These are phyloP conservation scores for Pterocles gutturalis DNA, from an alignment of 2,113 vertebrate genomes.

Conservation along the genomic window DNA sequence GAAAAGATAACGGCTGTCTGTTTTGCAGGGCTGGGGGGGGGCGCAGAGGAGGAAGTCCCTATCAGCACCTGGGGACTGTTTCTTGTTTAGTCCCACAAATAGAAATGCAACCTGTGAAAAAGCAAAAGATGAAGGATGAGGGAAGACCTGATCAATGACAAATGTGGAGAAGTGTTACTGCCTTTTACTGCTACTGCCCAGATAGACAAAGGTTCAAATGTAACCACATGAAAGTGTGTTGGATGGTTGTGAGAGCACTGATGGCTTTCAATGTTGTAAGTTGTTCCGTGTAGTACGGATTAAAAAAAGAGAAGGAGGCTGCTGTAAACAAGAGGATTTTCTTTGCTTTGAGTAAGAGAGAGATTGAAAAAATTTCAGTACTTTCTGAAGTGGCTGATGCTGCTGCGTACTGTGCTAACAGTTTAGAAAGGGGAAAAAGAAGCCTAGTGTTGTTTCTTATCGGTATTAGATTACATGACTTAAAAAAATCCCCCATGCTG, in stretches of 20 bases:
- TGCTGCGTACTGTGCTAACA: neutral
- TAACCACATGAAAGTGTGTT: neutral
- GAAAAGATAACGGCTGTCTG: neutral
- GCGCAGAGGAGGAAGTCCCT: neutral
- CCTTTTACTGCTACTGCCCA: neutral
- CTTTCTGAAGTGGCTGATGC: neutral
- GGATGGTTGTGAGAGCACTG: neutral
- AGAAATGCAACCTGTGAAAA: neutral
- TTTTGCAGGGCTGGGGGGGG: neutral
- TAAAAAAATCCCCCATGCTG: neutral
- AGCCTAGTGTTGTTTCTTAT: constrained; percentile 31
- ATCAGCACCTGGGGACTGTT: neutral
- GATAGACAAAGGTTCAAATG: neutral
- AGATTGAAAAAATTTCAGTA: neutral
- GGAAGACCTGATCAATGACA: constrained; percentile 3
- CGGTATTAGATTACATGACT: constrained; percentile 13
- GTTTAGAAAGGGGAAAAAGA: constrained; percentile 43
- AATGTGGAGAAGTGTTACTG: neutral
- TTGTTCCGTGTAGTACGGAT: neutral
- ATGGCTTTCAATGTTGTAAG: neutral
- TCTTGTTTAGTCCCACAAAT: neutral
- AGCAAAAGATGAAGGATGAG: neutral
- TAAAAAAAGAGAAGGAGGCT: neutral
- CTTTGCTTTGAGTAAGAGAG: neutral
- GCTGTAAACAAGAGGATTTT: constrained; percentile 5